A percentile compares a stretch with the other conserved stretches of the same genome.
These are phyloP conservation scores for Aptenodytes patagonicus DNA, from an alignment of 2,113 vertebrate genomes.

Conservation along the genomic window DNA sequence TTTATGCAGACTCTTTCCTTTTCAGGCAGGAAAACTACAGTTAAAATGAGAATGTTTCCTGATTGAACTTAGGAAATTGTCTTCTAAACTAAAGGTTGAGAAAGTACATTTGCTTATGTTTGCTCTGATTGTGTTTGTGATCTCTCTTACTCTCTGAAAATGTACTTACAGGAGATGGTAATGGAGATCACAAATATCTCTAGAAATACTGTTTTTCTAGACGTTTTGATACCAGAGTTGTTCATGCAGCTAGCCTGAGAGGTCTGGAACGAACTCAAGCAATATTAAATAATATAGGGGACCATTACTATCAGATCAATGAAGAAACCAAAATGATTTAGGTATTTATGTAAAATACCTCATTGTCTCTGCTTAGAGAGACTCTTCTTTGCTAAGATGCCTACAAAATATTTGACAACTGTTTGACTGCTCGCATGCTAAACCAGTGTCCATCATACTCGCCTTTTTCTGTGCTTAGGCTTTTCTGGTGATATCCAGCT, in stretches of 20 bases:
- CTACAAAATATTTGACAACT: neutral
- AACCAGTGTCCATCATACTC: neutral
- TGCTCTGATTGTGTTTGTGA: neutral
- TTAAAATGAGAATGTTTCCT: neutral
- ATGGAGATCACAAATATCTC: neutral
- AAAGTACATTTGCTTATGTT: neutral
- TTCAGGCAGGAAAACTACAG: neutral
- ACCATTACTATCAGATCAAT: neutral
- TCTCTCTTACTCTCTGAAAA: neutral
- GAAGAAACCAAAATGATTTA: neutral
- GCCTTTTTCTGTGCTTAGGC: neutral
- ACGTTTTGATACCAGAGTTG: neutral
- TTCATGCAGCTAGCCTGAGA: neutral
- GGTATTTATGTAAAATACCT: neutral
- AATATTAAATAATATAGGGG: neutral
- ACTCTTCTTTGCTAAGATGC: neutral
- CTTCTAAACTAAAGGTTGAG: neutral
- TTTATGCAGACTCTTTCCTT: neutral
- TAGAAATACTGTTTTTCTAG: neutral
- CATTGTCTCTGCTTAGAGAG: neutral
- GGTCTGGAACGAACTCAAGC: neutral
- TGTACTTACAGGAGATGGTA: neutral
- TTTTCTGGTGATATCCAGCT: neutral
- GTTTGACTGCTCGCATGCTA: neutral
- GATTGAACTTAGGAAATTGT: neutral